These are phyloP conservation scores for Dipodomys spectabilis DNA, from an alignment of 2,113 vertebrate species.

Conservation along the genomic window DNA sequence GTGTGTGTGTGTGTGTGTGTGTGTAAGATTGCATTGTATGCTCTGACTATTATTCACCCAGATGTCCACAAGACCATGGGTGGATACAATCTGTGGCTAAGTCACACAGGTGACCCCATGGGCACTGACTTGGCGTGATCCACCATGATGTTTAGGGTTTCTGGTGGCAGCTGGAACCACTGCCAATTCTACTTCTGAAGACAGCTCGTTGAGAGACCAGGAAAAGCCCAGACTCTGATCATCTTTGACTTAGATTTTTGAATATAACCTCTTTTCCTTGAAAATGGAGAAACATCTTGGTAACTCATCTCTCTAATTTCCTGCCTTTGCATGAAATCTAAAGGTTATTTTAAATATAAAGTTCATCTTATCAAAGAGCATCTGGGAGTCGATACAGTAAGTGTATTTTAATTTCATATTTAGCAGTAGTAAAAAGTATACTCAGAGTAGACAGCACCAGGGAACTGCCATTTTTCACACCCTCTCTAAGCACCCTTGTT, in stretches of 20 bases:
- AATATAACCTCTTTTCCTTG: conserved; percentile 56
- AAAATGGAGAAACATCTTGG: conserved; percentile 52
- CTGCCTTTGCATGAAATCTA: conserved; percentile 59
- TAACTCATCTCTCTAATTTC: conserved; percentile 59
- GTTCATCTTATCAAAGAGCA: conserved; percentile 73
- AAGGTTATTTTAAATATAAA: conserved; percentile 78
- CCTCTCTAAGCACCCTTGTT: conserved; percentile 45
- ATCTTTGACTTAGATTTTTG: conserved; percentile 2
- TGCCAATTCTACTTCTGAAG: background rate
- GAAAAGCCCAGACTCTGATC: background rate
- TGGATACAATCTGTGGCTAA: background rate
- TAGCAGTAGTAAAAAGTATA: conserved; percentile 65
- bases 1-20: background rate
- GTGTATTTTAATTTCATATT: conserved; percentile 62
- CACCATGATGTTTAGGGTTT: background rate
- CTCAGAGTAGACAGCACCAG: conserved; percentile 47
- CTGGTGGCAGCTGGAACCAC: background rate
- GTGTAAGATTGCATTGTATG: background rate
- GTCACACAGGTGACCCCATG: fast-evolving
- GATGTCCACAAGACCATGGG: fast-evolving
- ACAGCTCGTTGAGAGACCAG: background rate
- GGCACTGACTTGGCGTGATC: background rate
- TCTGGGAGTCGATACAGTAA: conserved; percentile 69
- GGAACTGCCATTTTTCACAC: conserved; percentile 68
- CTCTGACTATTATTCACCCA: background rate